These are phyloP conservation scores for Amblyornis subalaris DNA, from an alignment of 2,113 vertebrate genomes.

Conservation along the genomic window DNA sequence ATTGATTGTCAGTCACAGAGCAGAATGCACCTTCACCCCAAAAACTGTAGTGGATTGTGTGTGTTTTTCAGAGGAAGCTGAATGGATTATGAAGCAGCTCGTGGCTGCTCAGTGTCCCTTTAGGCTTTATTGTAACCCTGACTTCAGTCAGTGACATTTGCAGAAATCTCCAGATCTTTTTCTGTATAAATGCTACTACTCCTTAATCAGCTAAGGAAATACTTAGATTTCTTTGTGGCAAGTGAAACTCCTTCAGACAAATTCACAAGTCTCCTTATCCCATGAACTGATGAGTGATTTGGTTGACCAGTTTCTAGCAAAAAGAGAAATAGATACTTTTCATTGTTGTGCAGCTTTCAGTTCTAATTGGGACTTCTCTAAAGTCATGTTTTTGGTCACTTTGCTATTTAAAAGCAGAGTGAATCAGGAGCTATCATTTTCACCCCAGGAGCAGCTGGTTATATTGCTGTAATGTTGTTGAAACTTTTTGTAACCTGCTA, in stretches of 20 bases:
- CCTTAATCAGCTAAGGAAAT: neutral
- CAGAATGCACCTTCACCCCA: neutral
- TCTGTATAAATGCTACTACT: neutral
- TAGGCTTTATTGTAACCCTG: neutral
- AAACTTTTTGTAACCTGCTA: neutral
- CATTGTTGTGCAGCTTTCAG: neutral
- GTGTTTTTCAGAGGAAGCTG: neutral
- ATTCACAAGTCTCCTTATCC: neutral
- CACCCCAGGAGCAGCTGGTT: neutral
- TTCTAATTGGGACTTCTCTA: neutral
- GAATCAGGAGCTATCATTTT: neutral
- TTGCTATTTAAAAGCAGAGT: neutral
- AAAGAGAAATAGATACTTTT: neutral
- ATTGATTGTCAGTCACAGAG: neutral
- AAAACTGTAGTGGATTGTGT: neutral
- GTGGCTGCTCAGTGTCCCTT: neutral
- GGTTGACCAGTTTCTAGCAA: neutral
- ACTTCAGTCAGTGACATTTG: neutral
- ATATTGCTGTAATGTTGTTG: neutral
- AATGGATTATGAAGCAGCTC: neutral
- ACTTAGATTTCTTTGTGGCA: neutral
- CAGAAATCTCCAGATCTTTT: neutral
- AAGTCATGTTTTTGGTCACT: neutral
- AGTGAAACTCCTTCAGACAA: neutral
- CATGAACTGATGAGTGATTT: neutral